Evolutionary conservation across 2,113 vertebrate genomes (phyloP).

Genomic region (Chascanopsetta lugubris): DNA sequence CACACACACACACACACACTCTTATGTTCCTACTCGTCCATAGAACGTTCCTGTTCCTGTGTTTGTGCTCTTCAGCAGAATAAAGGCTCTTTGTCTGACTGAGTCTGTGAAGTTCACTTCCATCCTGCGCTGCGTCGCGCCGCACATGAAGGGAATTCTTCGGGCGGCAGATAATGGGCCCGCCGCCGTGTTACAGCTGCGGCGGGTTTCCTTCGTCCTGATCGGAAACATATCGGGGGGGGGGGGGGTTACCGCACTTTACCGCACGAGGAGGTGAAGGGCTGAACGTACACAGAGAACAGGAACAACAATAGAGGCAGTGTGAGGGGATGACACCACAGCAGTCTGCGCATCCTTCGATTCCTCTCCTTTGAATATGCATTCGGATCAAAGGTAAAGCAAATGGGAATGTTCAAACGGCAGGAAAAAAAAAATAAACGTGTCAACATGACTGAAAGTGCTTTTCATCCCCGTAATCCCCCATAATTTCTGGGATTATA

Average conservation of each 20-base stretch:
- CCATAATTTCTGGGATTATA: no score
- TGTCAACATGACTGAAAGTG: no score
- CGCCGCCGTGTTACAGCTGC: not conserved
- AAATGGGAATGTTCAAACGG: no score
- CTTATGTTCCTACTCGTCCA: conserved; percentile 58
- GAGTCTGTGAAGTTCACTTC: conserved; percentile 28
- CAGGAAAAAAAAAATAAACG: no score
- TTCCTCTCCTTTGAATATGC: no score
- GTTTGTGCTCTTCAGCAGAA: conserved; percentile 27
- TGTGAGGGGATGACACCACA: no score
- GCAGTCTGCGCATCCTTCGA: no score
- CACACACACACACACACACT: no score
- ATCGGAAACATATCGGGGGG: not conserved
- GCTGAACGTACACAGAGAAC: conserved; percentile 3
- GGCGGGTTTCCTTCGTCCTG: not conserved
- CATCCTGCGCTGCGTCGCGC: conserved; percentile 5
- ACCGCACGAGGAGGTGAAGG: not conserved
- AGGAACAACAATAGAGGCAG: not conserved
- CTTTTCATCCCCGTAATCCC: no score
- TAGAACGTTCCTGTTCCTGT: conserved; percentile 13
- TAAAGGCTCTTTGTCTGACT: conserved; percentile 57
- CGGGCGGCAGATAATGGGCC: not conserved
- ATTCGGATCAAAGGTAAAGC: no score
- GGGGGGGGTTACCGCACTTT: no score
- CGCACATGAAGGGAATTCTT: conserved; percentile 1